These are phyloP conservation scores for Notechis scutatus DNA, from an alignment of 2,113 vertebrate species.

Conservation along the genomic window DNA sequence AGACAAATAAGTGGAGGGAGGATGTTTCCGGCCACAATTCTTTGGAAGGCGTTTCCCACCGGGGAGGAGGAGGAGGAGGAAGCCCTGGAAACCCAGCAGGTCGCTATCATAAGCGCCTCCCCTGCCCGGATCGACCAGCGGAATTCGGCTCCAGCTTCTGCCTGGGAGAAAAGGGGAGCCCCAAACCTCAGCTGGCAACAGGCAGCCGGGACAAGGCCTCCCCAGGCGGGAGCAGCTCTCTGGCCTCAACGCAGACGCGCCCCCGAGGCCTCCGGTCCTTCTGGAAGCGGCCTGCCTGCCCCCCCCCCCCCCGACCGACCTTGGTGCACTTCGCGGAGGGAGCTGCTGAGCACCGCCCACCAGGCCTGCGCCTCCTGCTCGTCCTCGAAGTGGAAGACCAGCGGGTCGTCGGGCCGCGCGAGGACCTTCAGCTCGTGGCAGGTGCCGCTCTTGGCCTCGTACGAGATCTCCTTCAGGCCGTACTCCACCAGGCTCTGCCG, in stretches of 20 bases:
- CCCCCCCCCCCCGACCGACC: slow-evolving; percentile 51
- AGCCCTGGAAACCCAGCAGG: neutral
- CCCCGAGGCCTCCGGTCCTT: too few relatives aligned
- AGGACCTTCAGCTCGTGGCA: slow-evolving; percentile 75
- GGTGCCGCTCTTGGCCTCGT: slow-evolving; percentile 70
- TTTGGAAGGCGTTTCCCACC: neutral
- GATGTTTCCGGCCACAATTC: neutral
- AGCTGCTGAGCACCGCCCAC: slow-evolving; percentile 82
- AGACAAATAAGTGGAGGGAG: neutral
- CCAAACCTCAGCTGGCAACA: rapidly evolving
- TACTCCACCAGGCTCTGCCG: slow-evolving; percentile 75
- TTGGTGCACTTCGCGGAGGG: slow-evolving; percentile 77
- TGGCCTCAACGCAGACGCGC: neutral
- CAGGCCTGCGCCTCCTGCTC: slow-evolving; percentile 83
- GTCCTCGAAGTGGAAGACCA: slow-evolving; percentile 77
- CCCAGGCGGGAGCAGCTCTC: neutral
- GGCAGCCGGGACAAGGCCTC: neutral
- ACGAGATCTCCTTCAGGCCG: slow-evolving; percentile 72
- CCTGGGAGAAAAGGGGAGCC: neutral
- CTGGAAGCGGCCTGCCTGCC: too few relatives aligned
- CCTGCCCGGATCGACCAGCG: neutral
- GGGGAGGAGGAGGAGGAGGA: too few relatives aligned
- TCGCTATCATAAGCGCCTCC: too few relatives aligned
- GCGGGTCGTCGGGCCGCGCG: slow-evolving; percentile 64
- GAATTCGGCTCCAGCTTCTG: neutral